Evolutionary conservation across 2,888 invertebrate genomes (phyloP), one percentile per base, ranked within the genome.

Genomic region (Drosophila austrosaltans): DNA sequence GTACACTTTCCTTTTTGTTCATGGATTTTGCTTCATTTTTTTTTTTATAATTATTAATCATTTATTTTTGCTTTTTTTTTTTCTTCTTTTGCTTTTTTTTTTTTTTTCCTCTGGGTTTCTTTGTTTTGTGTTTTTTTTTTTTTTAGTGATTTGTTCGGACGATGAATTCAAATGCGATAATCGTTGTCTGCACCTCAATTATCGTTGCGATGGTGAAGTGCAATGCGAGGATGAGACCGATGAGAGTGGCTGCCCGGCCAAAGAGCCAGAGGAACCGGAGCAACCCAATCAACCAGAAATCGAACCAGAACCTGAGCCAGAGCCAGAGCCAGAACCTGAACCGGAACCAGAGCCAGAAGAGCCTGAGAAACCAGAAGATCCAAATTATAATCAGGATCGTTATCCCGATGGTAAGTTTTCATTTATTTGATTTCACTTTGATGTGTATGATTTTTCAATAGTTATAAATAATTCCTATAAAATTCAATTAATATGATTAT

Each of bases 221-320:
- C 94, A 96, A 73, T 96, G 96, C 81, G 3, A 22, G 10, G 96
- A 96, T 84, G 93, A 94, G 16, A 94, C 94, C 2, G 96, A 96
- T 83, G 96, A 96, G 90, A 90, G 92, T 3, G 93, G 93, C 81
- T 96, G 96, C 84, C 69, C 78, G 3, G 0, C 92, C 92, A 69
- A 87, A 93, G 0, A 90, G 39, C 72, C 76, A 22, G 30, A 44
- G 10, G 77, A 68, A 0, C 61, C 59, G 0, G 28, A 60, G 5
- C 5, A 5, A n/a, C 40, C 40, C 2, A 7, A 40, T 40, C 16
- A 2, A 22, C 53, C 42, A 0, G 16, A 53, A 4, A 8, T 10
- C 0, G 32, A 57, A 7, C 66, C 56, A 0, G 53, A 73, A 6
- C 32, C 32, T 6, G 32, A 8, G 8, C 73, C 12, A 25, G 56